Evolutionary conservation across 2,113 vertebrate species (phyloP).

Genomic region (Todiramphus saurophagus): DNA sequence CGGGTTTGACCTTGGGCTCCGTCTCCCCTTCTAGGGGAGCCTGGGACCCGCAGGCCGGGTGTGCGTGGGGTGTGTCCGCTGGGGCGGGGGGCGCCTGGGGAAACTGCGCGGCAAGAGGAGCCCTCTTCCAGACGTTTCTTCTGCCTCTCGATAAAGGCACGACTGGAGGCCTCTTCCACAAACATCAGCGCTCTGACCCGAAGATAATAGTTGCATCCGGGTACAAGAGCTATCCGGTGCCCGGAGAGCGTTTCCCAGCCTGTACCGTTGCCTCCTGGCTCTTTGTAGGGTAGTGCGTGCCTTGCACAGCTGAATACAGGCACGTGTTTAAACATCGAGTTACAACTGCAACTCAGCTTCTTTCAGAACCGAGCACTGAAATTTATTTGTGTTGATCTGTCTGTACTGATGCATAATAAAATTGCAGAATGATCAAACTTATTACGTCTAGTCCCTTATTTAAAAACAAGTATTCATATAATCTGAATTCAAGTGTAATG

Average conservation of each 20-base stretch:
- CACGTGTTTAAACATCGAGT: neutral
- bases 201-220: neutral
- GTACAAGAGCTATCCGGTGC: neutral
- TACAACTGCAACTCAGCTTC: neutral
- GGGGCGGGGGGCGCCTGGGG: neutral
- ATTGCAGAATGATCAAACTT: neutral
- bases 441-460: neutral
- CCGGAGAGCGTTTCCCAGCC: neutral
- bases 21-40: neutral
- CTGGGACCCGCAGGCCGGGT: neutral
- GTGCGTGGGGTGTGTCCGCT: neutral
- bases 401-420: constrained; percentile 57
- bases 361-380: neutral
- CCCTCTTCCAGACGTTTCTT: constrained; percentile 13
- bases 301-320: neutral
- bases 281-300: neutral
- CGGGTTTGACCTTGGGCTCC: neutral
- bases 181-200: neutral
- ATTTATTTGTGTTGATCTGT: neutral
- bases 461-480: neutral
- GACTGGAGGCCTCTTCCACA: neutral
- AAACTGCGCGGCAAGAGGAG: neutral
- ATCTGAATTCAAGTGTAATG: neutral
- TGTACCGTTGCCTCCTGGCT: neutral
- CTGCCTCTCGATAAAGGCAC: neutral